phyloP scores from a whole-genome alignment of 2,888 invertebrate genomes.

The Microplitis deprimator region DNA sequence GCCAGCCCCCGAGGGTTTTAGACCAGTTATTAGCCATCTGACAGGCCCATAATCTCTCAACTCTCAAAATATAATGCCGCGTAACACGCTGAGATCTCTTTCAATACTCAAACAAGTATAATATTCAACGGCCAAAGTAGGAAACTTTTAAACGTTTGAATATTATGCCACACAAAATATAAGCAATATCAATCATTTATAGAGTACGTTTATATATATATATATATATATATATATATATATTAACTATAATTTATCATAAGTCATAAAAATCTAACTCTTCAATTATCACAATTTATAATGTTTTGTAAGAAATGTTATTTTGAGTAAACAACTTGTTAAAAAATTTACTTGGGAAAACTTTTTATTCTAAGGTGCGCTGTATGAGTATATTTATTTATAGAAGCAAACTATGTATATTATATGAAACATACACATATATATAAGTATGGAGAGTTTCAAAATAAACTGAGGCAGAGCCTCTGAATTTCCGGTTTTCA shows the following conservation, averaged over 20 bases:
- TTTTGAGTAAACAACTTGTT: neutral
- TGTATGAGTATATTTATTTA: neutral
- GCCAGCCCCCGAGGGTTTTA: slow-evolving; percentile 51
- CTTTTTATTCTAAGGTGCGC: neutral
- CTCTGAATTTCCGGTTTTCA: slow-evolving; percentile 58
- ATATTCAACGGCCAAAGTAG: slow-evolving; percentile 14
- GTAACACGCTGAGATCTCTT: slow-evolving; percentile 31
- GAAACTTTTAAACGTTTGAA: neutral
- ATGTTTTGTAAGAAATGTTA: no score
- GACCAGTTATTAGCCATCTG: slow-evolving; percentile 69
- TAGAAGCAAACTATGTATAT: neutral
- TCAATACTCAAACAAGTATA: slow-evolving; percentile 27
- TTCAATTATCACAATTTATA: no score
- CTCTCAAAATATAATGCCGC: slow-evolving; percentile 61
- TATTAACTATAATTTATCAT: neutral
- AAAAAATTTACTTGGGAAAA: neutral
- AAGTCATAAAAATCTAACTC: no score
- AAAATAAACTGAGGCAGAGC: neutral
- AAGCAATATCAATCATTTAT: neutral
- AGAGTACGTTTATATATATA: neutral
- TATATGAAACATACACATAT: neutral
- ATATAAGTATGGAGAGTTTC: slow-evolving; percentile 3
- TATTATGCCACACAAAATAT: neutral
- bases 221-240: neutral
- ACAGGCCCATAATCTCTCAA: slow-evolving; percentile 68